Evolutionary conservation across 2,797 vertebrate genomes (phyloP).

Genomic region (Scyliorhinus canicula): DNA sequence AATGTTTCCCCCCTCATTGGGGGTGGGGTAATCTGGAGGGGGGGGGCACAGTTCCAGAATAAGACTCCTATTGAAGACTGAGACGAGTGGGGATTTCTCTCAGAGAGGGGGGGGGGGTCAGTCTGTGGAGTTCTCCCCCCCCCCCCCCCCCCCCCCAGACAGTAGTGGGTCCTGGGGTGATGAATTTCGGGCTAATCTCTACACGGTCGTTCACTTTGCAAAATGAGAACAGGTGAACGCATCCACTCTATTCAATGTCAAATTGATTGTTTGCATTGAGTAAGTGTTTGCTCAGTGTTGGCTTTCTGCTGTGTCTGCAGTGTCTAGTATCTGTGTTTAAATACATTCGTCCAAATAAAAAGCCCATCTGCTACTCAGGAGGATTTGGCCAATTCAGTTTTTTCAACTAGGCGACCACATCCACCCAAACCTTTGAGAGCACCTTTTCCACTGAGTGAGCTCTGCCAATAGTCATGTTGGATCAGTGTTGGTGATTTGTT

Average conservation of each 20-base stretch:
- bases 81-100: neutral
- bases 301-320: neutral
- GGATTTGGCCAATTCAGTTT: neutral
- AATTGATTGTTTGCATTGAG: neutral
- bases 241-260: neutral
- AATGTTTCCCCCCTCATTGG: neutral
- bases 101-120: neutral
- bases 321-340: neutral
- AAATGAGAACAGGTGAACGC: neutral
- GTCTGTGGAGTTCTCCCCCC: neutral
- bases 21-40: neutral
- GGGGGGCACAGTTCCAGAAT: neutral
- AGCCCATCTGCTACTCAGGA: slow-evolving; percentile 19
- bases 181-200: neutral
- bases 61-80: neutral
- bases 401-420: neutral
- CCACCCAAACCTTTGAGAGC: neutral
- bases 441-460: neutral
- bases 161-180: neutral
- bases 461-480: neutral
- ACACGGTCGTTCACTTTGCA: neutral
- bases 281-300: slow-evolving; percentile 1
- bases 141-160: neutral
- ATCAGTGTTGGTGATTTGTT: neutral
- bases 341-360: neutral